Evolutionary conservation across 2,797 vertebrate species (phyloP), one percentile per base, ranked within the genome.

Genomic region (Smutsia gigantea): DNA sequence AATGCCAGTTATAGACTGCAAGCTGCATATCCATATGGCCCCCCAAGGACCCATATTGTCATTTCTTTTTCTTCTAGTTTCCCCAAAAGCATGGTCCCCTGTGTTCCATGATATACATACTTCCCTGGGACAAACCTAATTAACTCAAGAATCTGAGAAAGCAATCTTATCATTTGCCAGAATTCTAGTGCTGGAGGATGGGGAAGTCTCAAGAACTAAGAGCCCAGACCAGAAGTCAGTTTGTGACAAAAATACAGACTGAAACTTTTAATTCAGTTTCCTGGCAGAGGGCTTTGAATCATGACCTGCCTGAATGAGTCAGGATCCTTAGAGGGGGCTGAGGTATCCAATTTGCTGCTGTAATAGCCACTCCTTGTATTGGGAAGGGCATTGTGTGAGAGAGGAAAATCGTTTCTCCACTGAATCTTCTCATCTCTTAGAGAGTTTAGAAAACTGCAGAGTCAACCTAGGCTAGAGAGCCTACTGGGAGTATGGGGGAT

Each of bases 121-220:
- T 96, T 92, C 95, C 95, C 97, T 78, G 29, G 92, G 83, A 91
- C 63, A 79, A 93, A 85, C 61, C 77, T 97, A 97, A 97, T 97
- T 97, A 96, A 94, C 85, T 93, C 88, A 96, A 96, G 78, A 97
- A 96, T 90, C 97, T 90, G 93, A 94, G 90, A 68, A 94, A 95
- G 71, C 59, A 94, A 57, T 77, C 71, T 77, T 95, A 95, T 87
- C 97, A 68, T 96, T 95, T 94, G 79, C 93, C 82, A 68, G 75
- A 74, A 83, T 88, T 92, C 46, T 87, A 93, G 59, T 69, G 72
- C 59, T 57, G 64, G 68, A 57, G 5, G 15, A 34, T 74, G 49
- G 82, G 21, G 61, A 84, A 74, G 75, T 78, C 46, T 90, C 55
- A 79, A 79, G 63, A 83, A 92, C 37, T 21, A 63, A 97, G 87